These are phyloP conservation scores for Tenodera sinensis DNA, from an alignment of 2,888 invertebrate genomes.

Conservation along the genomic window DNA sequence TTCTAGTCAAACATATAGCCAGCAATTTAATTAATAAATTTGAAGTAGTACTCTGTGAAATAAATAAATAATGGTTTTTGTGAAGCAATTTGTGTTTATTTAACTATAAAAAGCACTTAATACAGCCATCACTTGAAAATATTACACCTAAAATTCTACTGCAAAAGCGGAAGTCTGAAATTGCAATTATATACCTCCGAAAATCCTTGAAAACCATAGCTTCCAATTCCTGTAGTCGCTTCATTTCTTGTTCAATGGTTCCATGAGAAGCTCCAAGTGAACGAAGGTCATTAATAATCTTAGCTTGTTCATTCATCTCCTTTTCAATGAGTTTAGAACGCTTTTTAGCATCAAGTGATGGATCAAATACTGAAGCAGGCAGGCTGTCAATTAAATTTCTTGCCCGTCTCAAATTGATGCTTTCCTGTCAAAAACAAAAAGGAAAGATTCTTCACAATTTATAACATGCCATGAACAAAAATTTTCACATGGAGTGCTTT, in stretches of 20 bases:
- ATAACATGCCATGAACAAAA: not conserved
- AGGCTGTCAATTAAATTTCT: conserved; percentile 70
- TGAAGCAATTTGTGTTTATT: no score
- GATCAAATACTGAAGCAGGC: conserved; percentile 80
- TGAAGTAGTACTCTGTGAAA: no score
- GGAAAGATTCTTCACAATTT: not conserved
- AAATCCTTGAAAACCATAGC: conserved; percentile 93
- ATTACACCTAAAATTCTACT: not conserved
- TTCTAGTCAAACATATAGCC: no score
- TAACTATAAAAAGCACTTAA: no score
- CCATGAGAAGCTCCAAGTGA: conserved; percentile 83
- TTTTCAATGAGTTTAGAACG: conserved; percentile 91
- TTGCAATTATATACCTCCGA: conserved; percentile 53
- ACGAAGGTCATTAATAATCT: conserved; percentile 88
- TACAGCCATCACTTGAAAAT: no score
- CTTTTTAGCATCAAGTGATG: conserved; percentile 72
- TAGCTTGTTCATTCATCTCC: conserved; percentile 96
- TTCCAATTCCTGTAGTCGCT: conserved; percentile 87
- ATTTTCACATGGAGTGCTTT: not conserved
- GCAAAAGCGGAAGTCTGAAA: not conserved
- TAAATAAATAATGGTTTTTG: no score
- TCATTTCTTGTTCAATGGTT: conserved; percentile 89
- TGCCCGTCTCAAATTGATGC: conserved; percentile 59
- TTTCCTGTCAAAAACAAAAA: conserved; percentile 51
- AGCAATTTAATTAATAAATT: no score